Percentiles rank a stretch among this genome's conserved stretches.
Evolutionary conservation across 2,888 invertebrate genomes (phyloP).

Genomic region (Sclerodermus sp.): DNA sequence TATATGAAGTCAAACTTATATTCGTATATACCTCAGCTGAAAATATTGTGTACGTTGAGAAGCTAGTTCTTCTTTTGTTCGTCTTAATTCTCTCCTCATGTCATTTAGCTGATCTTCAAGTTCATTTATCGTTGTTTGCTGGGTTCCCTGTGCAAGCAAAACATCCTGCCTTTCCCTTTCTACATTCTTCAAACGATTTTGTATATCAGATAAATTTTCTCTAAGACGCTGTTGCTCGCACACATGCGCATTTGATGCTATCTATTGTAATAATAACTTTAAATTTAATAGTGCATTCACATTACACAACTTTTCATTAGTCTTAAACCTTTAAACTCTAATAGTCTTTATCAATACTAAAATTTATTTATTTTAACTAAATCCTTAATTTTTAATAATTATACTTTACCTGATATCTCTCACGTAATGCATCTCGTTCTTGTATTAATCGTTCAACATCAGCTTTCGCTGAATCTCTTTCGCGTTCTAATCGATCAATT

Average conservation of each 20-base stretch:
- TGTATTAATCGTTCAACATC: conserved; percentile 64
- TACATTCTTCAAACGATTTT: conserved; percentile 59
- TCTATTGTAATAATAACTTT: conserved; percentile 25
- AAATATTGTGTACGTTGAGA: conserved; percentile 61
- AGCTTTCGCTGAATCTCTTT: conserved; percentile 62
- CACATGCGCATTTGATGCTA: conserved; percentile 57
- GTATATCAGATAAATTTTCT: conserved; percentile 59
- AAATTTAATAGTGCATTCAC: background rate
- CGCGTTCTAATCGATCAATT: conserved; percentile 58
- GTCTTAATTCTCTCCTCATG: conserved; percentile 59
- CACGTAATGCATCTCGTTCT: conserved; percentile 64
- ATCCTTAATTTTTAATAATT: background rate
- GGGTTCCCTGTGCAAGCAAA: conserved; percentile 59
- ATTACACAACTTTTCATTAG: no score
- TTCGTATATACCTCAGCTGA: conserved; percentile 61
- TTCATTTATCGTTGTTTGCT: conserved; percentile 60
- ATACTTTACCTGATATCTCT: conserved; percentile 61
- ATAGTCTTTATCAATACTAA: no score
- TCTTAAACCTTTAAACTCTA: background rate
- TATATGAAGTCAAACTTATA: background rate
- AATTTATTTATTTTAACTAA: no score
- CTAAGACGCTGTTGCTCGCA: conserved; percentile 60
- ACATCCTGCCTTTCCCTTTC: conserved; percentile 64
- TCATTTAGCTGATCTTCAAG: conserved; percentile 64
- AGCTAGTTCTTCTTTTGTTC: conserved; percentile 61